These are phyloP conservation scores for Epirrhoe alternata DNA, from an alignment of 2,888 invertebrate genomes.

Conservation along the genomic window DNA sequence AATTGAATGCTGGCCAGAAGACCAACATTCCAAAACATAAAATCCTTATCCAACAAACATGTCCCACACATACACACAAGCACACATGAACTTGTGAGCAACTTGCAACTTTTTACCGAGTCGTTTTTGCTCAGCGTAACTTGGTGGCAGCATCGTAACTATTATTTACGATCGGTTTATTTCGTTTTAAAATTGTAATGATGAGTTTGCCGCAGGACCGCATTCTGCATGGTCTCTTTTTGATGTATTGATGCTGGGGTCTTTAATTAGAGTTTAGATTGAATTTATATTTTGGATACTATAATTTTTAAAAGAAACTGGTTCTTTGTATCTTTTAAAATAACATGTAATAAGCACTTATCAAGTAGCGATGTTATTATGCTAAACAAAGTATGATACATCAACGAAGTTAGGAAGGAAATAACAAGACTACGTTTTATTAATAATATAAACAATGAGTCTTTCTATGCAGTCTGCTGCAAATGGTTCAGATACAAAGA, in stretches of 20 bases:
- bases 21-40: slow-evolving; percentile 34
- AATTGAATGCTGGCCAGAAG: slow-evolving; percentile 24
- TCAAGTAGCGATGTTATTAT: neutral
- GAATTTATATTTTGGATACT: slow-evolving; percentile 26
- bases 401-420: slow-evolving; percentile 18
- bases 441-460: slow-evolving; percentile 23
- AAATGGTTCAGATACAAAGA: neutral
- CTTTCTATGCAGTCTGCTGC: neutral
- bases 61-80: slow-evolving; percentile 27
- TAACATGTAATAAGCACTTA: neutral
- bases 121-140: slow-evolving; percentile 68
- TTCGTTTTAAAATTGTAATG: slow-evolving; percentile 74
- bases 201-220: slow-evolving; percentile 54
- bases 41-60: slow-evolving; percentile 20
- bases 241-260: slow-evolving; percentile 31
- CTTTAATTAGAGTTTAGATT: slow-evolving; percentile 32
- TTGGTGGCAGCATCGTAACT: slow-evolving; percentile 71
- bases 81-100: slow-evolving; percentile 28
- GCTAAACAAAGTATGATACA: slow-evolving; percentile 10
- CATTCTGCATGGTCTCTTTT: slow-evolving; percentile 35
- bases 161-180: slow-evolving; percentile 74
- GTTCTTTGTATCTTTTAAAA: neutral
- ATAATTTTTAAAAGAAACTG: slow-evolving; percentile 1
- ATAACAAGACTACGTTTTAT: slow-evolving; percentile 16
- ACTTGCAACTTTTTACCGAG: slow-evolving; percentile 56